A percentile compares a stretch with the other conserved stretches of the same genome.
Evolutionary conservation across 2,797 vertebrate genomes (phyloP).

Genomic region (Crypturellus tataupa): DNA sequence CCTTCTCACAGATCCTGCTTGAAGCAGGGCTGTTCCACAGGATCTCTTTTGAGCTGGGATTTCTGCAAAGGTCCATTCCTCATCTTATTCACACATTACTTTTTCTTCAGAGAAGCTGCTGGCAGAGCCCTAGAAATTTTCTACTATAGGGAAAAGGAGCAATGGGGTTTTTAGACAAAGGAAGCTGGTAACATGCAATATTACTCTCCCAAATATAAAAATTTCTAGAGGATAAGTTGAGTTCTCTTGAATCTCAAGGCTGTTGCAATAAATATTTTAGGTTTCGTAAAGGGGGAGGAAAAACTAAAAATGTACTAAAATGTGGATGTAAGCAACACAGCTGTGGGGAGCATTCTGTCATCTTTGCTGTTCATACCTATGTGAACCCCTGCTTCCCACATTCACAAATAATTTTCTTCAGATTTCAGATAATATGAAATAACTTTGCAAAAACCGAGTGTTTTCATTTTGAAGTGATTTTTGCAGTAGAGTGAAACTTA

Average conservation of each 20-base stretch:
- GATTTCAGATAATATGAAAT: constrained; percentile 17
- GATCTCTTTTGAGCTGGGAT: not conserved
- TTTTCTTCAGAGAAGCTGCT: not conserved
- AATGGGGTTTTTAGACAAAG: not conserved
- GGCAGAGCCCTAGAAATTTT: not conserved
- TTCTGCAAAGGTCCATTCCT: not conserved
- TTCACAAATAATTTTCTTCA: not conserved
- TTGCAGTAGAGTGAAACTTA: not conserved
- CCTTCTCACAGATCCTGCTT: not conserved
- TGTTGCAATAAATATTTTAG: not conserved
- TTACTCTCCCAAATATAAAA: not conserved
- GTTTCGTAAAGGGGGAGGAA: not conserved
- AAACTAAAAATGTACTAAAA: not conserved
- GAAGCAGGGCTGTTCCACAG: not conserved
- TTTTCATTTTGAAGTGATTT: constrained; percentile 49
- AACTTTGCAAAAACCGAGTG: not conserved
- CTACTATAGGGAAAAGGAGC: not conserved
- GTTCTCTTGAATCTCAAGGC: not conserved
- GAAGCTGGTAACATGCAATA: not conserved
- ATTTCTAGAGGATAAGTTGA: not conserved
- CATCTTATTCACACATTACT: not conserved
- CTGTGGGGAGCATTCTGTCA: not conserved
- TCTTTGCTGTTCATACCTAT: not conserved
- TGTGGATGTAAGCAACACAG: not conserved
- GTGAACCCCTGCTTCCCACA: not conserved